Evolutionary conservation across 2,113 vertebrate species (phyloP), one percentile per base, ranked within the genome.

Genomic region (Paramormyrops kingsleyae): DNA sequence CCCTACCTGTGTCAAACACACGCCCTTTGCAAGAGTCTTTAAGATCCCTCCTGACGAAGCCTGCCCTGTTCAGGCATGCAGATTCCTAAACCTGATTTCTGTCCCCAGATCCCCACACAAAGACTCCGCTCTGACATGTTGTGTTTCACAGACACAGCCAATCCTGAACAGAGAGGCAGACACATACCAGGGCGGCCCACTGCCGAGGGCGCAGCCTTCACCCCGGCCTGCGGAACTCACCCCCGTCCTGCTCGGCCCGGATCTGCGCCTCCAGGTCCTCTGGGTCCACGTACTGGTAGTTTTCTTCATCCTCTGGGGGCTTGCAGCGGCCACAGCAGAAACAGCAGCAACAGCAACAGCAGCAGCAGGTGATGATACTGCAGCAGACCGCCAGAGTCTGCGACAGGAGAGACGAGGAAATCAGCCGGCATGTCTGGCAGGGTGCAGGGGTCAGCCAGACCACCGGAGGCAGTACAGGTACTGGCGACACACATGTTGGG

Each of bases 311-410:
- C 10, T 97, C 94, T 0, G 97, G 97, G 0, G 96, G 97, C 90
- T 94, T 96, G 88, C 97, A 98, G 0, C 93, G 93, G 49, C 98
- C 98, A 0, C 98, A 99, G 94, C 98, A 99, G 92, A 97, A 98
- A 89, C 95, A 98, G 88, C 97, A 98, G 93, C 97, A 99, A 88
- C 97, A 98, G 92, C 97, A 99, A 19, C 97, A 99, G 42, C 97
- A 99, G 91, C 98, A 99, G 89, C 98, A 97, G 77, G 97, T 97
- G 88, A 97, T 93, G 10, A 96, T 21, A 0, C 95, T 92, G 0
- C 97, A 98, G 91, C 97, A 97, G 31, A 97, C 52, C 0, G 95
- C 91, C 90, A 97, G 94, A 0, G 95, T 94, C 98, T 99, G 93
- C 7, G 19, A 87, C 35, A 89, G 35, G 39, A 89, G 27, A 83